These are phyloP conservation scores for Pycnonotus jocosus DNA, from an alignment of 2,113 vertebrate species.

Conservation along the genomic window DNA sequence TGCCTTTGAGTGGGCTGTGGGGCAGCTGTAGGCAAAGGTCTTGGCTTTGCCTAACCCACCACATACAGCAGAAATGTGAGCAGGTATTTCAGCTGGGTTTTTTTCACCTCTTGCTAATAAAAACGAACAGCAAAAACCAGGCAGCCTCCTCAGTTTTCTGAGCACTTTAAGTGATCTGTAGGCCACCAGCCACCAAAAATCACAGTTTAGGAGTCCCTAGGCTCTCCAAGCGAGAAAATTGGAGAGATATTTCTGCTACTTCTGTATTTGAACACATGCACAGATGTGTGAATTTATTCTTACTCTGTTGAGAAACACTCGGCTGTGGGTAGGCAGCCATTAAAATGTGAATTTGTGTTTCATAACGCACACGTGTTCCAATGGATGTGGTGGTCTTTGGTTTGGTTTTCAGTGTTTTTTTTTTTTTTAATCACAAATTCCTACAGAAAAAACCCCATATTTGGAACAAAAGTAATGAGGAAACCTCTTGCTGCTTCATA, in stretches of 20 bases:
- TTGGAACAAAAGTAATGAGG: background rate
- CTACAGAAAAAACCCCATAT: background rate
- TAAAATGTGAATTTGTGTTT: background rate
- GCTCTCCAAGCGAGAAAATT: background rate
- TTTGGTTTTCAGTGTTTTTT: background rate
- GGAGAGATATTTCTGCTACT: conserved; percentile 15
- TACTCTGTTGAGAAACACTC: background rate
- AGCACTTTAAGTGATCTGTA: background rate
- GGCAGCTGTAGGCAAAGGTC: background rate
- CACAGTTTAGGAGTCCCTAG: conserved; percentile 10
- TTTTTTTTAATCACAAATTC: background rate
- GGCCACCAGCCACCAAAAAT: conserved; percentile 7
- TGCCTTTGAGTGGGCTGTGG: background rate
- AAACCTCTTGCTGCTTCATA: background rate
- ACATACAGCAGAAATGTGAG: background rate
- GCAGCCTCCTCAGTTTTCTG: background rate
- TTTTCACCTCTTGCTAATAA: conserved; percentile 6
- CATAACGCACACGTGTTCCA: background rate
- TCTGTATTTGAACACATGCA: conserved; percentile 4
- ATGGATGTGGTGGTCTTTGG: background rate
- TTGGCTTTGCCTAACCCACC: background rate
- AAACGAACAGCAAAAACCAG: background rate
- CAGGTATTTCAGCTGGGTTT: background rate
- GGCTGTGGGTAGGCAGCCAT: conserved; percentile 3
- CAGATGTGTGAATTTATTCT: conserved; percentile 16